These are phyloP conservation scores for Aphodius granarius DNA, from an alignment of 2,888 invertebrate species.

Conservation along the genomic window DNA sequence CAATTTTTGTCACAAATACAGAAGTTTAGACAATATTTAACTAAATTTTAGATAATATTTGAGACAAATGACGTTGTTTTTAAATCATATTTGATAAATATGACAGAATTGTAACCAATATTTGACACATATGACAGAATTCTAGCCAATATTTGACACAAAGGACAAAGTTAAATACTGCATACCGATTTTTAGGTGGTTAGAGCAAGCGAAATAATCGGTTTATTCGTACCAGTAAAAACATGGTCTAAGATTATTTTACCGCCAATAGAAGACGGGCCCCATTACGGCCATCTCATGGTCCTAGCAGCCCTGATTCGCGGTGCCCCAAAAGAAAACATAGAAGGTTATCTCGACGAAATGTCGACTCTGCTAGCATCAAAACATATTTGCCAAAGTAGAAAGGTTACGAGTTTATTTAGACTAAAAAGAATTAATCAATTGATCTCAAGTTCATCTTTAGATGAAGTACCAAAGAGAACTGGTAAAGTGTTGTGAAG, in stretches of 20 bases:
- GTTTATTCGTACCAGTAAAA: slow-evolving; percentile 71
- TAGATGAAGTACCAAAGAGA: slow-evolving; percentile 63
- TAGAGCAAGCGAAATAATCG: slow-evolving; percentile 70
- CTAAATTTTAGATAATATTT: no score
- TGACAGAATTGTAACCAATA: no score
- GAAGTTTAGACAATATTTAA: no score
- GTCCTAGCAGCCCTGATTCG: slow-evolving; percentile 64
- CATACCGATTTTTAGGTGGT: no score
- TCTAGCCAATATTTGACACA: no score
- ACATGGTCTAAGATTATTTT: slow-evolving; percentile 71
- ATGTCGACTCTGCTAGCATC: slow-evolving; percentile 63
- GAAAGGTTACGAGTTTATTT: slow-evolving; percentile 59
- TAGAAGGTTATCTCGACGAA: slow-evolving; percentile 57
- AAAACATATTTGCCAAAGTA: slow-evolving; percentile 62
- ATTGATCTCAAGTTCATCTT: slow-evolving; percentile 26
- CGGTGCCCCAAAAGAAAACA: slow-evolving; percentile 57
- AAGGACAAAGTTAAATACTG: no score
- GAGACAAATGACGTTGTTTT: no score
- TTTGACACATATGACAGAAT: no score
- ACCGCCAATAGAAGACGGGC: slow-evolving; percentile 61
- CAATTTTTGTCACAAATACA: no score
- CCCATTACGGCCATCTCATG: slow-evolving; percentile 58
- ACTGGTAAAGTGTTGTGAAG: slow-evolving; percentile 59
- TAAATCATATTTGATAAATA: no score
- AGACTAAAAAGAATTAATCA: slow-evolving; percentile 3